phyloP scores from a whole-genome alignment of 2,888 invertebrate species.

The Oligia strigilis region DNA sequence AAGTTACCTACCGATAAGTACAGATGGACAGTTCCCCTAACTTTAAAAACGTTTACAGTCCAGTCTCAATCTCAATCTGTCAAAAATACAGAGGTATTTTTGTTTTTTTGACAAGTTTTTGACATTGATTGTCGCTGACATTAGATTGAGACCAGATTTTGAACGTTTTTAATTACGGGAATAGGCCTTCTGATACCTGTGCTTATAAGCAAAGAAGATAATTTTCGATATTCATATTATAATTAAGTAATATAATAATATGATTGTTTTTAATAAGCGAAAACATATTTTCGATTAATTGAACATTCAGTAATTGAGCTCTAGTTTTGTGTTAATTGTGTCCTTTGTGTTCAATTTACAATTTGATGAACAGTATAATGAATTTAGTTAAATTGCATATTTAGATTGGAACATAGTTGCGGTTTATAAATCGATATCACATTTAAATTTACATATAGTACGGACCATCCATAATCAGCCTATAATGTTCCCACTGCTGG shows the following conservation, averaged over 20 bases:
- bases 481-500: no score
- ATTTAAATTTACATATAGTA: background rate
- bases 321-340: slow-evolving; percentile 1
- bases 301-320: background rate
- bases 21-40: background rate
- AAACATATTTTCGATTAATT: background rate
- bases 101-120: background rate
- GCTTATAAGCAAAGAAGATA: background rate
- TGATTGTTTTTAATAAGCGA: background rate
- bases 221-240: no score
- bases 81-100: background rate
- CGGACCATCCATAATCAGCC: no score
- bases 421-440: slow-evolving; percentile 13
- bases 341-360: slow-evolving; percentile 23
- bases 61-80: background rate
- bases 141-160: background rate
- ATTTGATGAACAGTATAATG: slow-evolving; percentile 13
- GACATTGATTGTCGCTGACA: background rate
- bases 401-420: slow-evolving; percentile 7
- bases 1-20: background rate
- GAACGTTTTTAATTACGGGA: background rate
- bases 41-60: background rate
- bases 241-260: background rate
- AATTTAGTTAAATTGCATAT: slow-evolving; percentile 7
- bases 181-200: no score